A percentile compares a stretch with the other conserved stretches of the same genome.
Evolutionary conservation across 1,140 invertebrate genomes (phyloP).

Genomic region (fruit fly (Drosophila melanogaster)): Release_6_plus_ISO1_MT NT_037436.4:10149001-10149500

Average conservation of each 20-base stretch:
- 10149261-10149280: slow-evolving; percentile 28
- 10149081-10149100: slow-evolving; percentile 74
- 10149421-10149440: slow-evolving; percentile 17
- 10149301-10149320: slow-evolving; percentile 77
- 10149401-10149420: slow-evolving; percentile 19
- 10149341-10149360: slow-evolving; percentile 69
- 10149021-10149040: slow-evolving; percentile 63
- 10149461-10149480: neutral
- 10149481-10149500: neutral
- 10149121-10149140: slow-evolving; percentile 8
- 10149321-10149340: slow-evolving; percentile 70
- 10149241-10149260: slow-evolving; percentile 9
- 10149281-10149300: slow-evolving; percentile 54
- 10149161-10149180: slow-evolving; percentile 73
- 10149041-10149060: slow-evolving; percentile 57
- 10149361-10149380: slow-evolving; percentile 64
- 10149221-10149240: slow-evolving; percentile 9
- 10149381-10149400: slow-evolving; percentile 16
- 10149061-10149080: slow-evolving; percentile 65
- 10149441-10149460: slow-evolving; percentile 2
- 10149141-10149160: slow-evolving; percentile 12
- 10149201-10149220: slow-evolving; percentile 23
- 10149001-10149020: slow-evolving; percentile 50
- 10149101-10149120: slow-evolving; percentile 61
- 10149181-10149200: slow-evolving; percentile 56